Evolutionary conservation across 1,140 invertebrate species (phyloP).

Genomic region (Melipona quadrifasciata): DNA sequence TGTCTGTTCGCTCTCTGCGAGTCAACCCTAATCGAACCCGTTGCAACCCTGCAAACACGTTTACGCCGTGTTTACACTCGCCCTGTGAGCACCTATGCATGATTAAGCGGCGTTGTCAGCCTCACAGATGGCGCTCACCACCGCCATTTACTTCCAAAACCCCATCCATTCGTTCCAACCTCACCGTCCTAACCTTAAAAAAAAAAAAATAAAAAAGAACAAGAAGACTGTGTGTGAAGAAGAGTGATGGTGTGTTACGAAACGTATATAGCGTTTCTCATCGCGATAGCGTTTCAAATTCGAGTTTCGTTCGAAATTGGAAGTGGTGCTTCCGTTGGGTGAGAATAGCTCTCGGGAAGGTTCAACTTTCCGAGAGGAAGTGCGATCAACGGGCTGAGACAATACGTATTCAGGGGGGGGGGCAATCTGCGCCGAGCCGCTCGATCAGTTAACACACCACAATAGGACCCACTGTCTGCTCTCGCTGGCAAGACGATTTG

Average conservation of each 20-base stretch:
- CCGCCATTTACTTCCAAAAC: neutral
- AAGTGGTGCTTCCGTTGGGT: neutral
- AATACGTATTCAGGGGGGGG: constrained; percentile 38
- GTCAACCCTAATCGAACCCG: constrained; percentile 23
- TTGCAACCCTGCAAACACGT: constrained; percentile 16
- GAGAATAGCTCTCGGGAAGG: neutral
- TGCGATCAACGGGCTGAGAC: neutral
- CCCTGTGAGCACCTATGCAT: neutral
- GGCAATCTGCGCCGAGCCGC: constrained; percentile 26
- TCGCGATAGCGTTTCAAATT: neutral
- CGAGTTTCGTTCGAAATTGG: neutral
- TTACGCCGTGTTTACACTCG: constrained; percentile 27
- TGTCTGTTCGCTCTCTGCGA: constrained; percentile 19
- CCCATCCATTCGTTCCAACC: neutral
- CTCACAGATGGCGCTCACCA: neutral
- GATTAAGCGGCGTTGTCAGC: neutral
- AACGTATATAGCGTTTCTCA: neutral
- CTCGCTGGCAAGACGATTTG: constrained; percentile 44
- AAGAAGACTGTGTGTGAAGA: no score
- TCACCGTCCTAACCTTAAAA: neutral
- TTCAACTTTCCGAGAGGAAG: neutral
- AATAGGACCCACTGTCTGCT: constrained; percentile 39
- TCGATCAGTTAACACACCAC: constrained; percentile 51
- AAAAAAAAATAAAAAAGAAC: neutral
- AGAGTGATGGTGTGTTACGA: neutral